Base-by-base conservation (phyloP, 2,888 invertebrate genomes). In the Apodemia mormo region DNA sequence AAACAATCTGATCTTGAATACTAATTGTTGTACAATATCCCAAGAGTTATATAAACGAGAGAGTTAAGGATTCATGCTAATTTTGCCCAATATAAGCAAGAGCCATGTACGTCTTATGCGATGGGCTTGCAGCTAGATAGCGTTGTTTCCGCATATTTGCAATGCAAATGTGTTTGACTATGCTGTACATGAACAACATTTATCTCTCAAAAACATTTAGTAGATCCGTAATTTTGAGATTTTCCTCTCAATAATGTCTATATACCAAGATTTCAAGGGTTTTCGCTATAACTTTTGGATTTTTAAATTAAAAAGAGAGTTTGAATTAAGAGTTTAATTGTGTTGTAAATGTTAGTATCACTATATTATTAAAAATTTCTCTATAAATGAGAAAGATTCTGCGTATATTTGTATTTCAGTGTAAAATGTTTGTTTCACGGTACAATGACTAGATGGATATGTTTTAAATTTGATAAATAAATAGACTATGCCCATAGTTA, bases 101-200 rank as follows among this genome's bases (percentile, higher is more conserved):
- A 83, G 81, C 84, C 85, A 85, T 85, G 83, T 84, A 82, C 83
- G 83, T 83, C 69, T 70, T 77, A 74, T 74, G 77, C 71, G 75
- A 72, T 72, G 74, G 72, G 74, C 74, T 72, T 76, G 74, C 73
- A 75, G 74, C 76, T 80, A 82, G 83, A 83, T 84, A 82, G 80
- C 77, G 77, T 66, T 75, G 79, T 80, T 80, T 61, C 61, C 30
- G 74, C 79, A 75, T 80, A 89, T 89, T 84, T 88, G 88, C 86
- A 89, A 82, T 88, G 88, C 88, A 87, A 89, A 89, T 89, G 77
- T 78, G 78, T 75, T 74, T 58, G 29, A 58, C 43, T 58, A 73
- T 76, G 77, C 75, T 76, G 76, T 78, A 80, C 76, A 71, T 76
- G 76, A 77, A 43, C 37, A 58, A 33, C 29, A 66, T 45, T 66